Evolutionary conservation across 1,140 invertebrate genomes (phyloP).

Genomic region (Liolophura sinensis): DNA sequence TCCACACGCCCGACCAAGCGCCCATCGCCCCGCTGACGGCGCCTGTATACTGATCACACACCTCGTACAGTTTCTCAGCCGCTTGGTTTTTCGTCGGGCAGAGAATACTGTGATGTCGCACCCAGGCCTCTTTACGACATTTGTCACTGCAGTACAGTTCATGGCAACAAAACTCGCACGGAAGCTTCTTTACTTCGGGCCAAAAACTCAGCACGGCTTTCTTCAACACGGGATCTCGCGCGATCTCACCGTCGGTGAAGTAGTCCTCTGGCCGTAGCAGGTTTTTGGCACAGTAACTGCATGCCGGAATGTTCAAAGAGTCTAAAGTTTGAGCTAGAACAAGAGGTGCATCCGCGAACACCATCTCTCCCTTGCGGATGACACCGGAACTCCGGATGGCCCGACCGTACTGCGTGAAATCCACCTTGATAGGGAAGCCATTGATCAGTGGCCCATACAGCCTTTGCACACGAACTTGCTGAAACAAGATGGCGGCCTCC

Average conservation of each 20-base stretch:
- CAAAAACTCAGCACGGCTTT: slow-evolving; percentile 32
- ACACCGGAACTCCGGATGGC: slow-evolving; percentile 19
- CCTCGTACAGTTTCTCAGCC: slow-evolving; percentile 23
- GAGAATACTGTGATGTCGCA: slow-evolving; percentile 31
- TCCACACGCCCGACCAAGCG: slow-evolving; percentile 35
- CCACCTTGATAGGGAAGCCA: slow-evolving; percentile 16
- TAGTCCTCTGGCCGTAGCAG: slow-evolving; percentile 33
- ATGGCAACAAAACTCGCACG: slow-evolving; percentile 24
- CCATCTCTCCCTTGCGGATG: slow-evolving; percentile 27
- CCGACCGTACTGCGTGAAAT: slow-evolving; percentile 32
- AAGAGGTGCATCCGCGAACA: slow-evolving; percentile 31
- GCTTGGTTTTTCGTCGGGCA: slow-evolving; percentile 26
- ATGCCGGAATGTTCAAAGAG: slow-evolving; percentile 24
- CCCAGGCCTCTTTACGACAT: slow-evolving; percentile 37
- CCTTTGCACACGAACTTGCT: slow-evolving; percentile 33
- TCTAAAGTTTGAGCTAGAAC: slow-evolving; percentile 33
- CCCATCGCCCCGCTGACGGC: slow-evolving; percentile 8
- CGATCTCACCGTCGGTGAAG: slow-evolving; percentile 21
- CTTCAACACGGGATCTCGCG: slow-evolving; percentile 15
- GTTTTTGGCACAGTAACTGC: slow-evolving; percentile 32
- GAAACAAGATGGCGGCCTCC: slow-evolving; percentile 30
- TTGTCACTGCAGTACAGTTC: slow-evolving; percentile 34
- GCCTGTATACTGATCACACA: slow-evolving; percentile 26
- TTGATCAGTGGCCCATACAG: slow-evolving; percentile 32
- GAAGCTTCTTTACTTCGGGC: slow-evolving; percentile 17